Percentiles rank a stretch among this genome's conserved stretches.
Conservation (phyloP, 2,888 invertebrate species). For the Leptogaster cylindrica region DNA sequence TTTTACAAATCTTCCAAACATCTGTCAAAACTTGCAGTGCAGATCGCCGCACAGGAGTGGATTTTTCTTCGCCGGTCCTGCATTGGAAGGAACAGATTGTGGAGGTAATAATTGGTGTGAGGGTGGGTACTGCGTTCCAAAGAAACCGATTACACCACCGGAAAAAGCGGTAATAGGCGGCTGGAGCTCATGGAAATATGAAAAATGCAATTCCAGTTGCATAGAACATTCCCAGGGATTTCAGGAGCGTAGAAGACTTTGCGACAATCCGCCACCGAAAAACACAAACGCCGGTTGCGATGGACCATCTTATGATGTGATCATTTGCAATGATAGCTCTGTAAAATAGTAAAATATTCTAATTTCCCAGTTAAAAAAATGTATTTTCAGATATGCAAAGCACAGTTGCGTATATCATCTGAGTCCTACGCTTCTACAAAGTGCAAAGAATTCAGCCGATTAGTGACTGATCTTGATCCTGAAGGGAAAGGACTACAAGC, state of each 20-base stretch:
- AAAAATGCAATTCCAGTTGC: slow-evolving; percentile 72
- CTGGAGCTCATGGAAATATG: slow-evolving; percentile 71
- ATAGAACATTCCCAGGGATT: slow-evolving; percentile 69
- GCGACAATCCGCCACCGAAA: slow-evolving; percentile 64
- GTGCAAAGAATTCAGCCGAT: slow-evolving; percentile 69
- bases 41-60: slow-evolving; percentile 75
- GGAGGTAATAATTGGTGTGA: slow-evolving; percentile 72
- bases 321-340: slow-evolving; percentile 68
- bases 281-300: slow-evolving; percentile 67
- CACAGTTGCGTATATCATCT: slow-evolving; percentile 62
- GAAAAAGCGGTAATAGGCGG: slow-evolving; percentile 63
- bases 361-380: background rate
- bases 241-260: slow-evolving; percentile 66
- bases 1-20: slow-evolving; percentile 58
- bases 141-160: slow-evolving; percentile 53
- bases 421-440: slow-evolving; percentile 69
- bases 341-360: background rate
- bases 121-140: slow-evolving; percentile 69
- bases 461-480: slow-evolving; percentile 69
- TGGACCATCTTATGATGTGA: slow-evolving; percentile 70
- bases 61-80: slow-evolving; percentile 79
- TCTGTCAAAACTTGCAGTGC: slow-evolving; percentile 74
- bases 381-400: slow-evolving; percentile 36
- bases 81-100: slow-evolving; percentile 81
- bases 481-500: slow-evolving; percentile 76